Percentiles rank a stretch among this genome's conserved stretches.
phyloP scores from a whole-genome alignment of 2,888 invertebrate genomes.

The Patella ulyssiponensis region DNA sequence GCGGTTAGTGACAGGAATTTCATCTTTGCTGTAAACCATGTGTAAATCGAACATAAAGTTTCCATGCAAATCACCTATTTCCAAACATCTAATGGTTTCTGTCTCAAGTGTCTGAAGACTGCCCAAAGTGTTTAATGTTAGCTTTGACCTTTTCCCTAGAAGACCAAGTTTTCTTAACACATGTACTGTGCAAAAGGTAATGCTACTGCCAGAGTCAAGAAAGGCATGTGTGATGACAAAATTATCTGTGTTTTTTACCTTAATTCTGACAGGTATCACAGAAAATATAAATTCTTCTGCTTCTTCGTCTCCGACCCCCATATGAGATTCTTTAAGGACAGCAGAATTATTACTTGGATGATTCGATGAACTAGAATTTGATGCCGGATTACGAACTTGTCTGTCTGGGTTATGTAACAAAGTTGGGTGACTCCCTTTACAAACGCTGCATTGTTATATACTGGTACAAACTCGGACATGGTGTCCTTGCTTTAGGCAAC shows the following conservation, averaged over 20 bases:
- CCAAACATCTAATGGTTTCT: neutral
- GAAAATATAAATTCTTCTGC: neutral
- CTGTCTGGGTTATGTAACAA: neutral
- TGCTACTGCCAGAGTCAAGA: neutral
- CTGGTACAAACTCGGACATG: neutral
- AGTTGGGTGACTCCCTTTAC: constrained; percentile 3
- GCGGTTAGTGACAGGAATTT: constrained; percentile 17
- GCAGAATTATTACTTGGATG: neutral
- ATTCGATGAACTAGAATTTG: neutral
- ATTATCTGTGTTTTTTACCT: neutral
- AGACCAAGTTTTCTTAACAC: neutral
- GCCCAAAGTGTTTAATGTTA: neutral
- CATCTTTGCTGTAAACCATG: constrained; percentile 14
- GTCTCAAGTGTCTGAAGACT: neutral
- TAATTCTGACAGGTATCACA: constrained; percentile 3
- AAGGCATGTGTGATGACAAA: neutral
- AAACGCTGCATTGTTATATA: neutral
- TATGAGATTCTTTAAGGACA: neutral
- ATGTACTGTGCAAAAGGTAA: neutral
- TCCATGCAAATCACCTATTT: constrained; percentile 11
- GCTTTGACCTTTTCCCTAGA: neutral
- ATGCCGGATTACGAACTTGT: neutral
- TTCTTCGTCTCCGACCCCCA: neutral
- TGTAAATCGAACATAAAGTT: constrained; percentile 8
- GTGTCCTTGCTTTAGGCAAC: constrained; percentile 11